These are phyloP conservation scores for Turritopsis rubra DNA, from an alignment of 30 jellyfish, hydroid and myxozoan species.

Conservation along the genomic window DNA sequence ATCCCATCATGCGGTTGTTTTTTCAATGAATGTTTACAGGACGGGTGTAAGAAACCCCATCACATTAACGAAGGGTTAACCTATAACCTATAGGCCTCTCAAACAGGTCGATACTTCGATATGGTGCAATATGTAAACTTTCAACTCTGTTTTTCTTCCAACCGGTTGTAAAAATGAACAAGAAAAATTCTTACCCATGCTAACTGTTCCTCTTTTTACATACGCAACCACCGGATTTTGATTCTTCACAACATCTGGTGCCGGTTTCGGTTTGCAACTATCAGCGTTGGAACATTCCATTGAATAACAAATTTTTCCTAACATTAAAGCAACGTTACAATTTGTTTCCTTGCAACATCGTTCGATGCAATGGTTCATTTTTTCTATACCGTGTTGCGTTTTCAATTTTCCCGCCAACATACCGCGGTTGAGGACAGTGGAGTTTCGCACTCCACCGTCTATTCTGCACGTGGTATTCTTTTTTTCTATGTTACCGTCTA, in stretches of 20 bases:
- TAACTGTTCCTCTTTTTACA: conserved; percentile 79
- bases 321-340: conserved; percentile 96
- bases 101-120: too few species aligned
- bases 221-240: conserved; percentile 89
- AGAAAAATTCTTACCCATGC: conserved; percentile 70
- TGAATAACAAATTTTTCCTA: conserved; percentile 77
- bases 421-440: conserved; percentile 81
- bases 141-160: too few species aligned
- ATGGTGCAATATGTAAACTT: too few species aligned
- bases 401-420: conserved; percentile 85
- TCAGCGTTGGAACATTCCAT: conserved; percentile 92
- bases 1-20: too few species aligned
- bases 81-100: too few species aligned
- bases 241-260: conserved; percentile 54
- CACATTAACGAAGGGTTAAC: too few species aligned
- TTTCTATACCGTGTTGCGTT: conserved; percentile 55
- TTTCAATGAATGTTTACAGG: too few species aligned
- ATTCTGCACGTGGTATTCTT: conserved; percentile 56
- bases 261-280: conserved; percentile 79
- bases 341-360: conserved; percentile 78
- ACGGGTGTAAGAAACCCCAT: too few species aligned
- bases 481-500: conserved; percentile 78
- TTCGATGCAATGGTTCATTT: conserved; percentile 52
- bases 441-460: conserved; percentile 79
- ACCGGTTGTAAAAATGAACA: background rate